Base-by-base conservation (phyloP, 2,888 invertebrate genomes). In the Dyspetes luteomarginatus region DNA sequence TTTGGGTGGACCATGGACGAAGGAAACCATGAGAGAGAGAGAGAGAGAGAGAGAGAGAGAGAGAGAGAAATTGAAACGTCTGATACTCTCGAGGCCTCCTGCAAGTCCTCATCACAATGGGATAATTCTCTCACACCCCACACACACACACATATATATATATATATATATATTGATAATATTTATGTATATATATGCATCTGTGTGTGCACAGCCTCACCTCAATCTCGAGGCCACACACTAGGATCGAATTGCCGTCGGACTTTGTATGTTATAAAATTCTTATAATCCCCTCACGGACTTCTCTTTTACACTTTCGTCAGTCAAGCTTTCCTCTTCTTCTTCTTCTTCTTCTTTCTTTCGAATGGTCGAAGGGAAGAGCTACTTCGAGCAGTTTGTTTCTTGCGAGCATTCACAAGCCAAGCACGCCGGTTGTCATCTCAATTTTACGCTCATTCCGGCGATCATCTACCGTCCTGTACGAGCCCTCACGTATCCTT, bases 381-480 rank as follows among this genome's bases (percentile, higher is more conserved):
- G 67, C 50, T 48, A 64, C 64, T 41, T 48, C 48, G 48, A 19
- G n/a, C n/a, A n/a, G n/a, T n/a, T n/a, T 12, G 69, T 74, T 81
- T 81, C 73, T 81, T 81, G 68, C 68, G 64, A 15, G 73, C 62
- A 72, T 55, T 56, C 75, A 72, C 48, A 12, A 36, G 43, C 69
- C 43, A 41, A 67, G 45, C 17, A 73, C 77, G n/a, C n/a, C n/a
- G 81, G 64, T 81, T 77, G 81, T 81, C 82, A 72, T 76, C 82
- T 76, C 79, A 82, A 82, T 76, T 80, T 82, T 80, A 72, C 79
- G 73, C 72, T 81, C 78, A 71, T 76, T 68, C 78, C 72, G 22
- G 52, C 43, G 26, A 26, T 73, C 36, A 69, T 52, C 56, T 60
- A 48, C 60, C 41, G 52, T 56, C 45, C 30, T 36, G 12, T 41